phyloP scores from a whole-genome alignment of 2,888 invertebrate genomes.

The Rhyacophila evoluta region DNA sequence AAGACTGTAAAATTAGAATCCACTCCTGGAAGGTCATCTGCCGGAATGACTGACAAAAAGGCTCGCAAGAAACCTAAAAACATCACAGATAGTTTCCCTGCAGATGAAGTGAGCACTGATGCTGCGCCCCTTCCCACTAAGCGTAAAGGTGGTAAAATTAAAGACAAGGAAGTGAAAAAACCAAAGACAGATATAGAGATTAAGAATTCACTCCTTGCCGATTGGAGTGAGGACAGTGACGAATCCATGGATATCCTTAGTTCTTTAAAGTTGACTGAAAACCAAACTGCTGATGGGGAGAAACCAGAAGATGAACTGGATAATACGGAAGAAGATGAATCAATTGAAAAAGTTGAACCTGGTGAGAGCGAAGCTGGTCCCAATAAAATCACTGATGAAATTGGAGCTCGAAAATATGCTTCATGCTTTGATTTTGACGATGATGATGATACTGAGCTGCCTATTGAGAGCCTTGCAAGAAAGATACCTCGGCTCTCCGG shows the following conservation, averaged over 20 bases:
- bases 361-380: constrained; percentile 26
- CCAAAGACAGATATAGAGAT: constrained; percentile 74
- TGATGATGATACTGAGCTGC: constrained; percentile 72
- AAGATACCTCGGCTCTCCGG: constrained; percentile 75
- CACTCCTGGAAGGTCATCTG: not conserved
- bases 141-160: constrained; percentile 61
- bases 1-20: constrained; percentile 26
- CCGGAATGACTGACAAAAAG: constrained; percentile 46
- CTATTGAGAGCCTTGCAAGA: constrained; percentile 68
- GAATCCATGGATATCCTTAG: constrained; percentile 59
- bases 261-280: constrained; percentile 55
- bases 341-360: constrained; percentile 30
- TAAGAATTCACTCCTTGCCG: constrained; percentile 78
- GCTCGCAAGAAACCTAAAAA: not conserved
- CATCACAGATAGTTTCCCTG: not conserved
- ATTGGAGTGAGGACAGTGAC: constrained; percentile 79
- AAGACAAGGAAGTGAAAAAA: constrained; percentile 62
- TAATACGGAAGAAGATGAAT: not conserved
- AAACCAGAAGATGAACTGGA: not conserved
- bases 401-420: constrained; percentile 58
- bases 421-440: constrained; percentile 86
- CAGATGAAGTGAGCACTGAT: not conserved
- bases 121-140: constrained; percentile 59
- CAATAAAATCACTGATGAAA: not conserved
- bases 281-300: constrained; percentile 42